Evolutionary conservation across 2,888 invertebrate genomes (phyloP).

Genomic region (Parnassius glacialis): DNA sequence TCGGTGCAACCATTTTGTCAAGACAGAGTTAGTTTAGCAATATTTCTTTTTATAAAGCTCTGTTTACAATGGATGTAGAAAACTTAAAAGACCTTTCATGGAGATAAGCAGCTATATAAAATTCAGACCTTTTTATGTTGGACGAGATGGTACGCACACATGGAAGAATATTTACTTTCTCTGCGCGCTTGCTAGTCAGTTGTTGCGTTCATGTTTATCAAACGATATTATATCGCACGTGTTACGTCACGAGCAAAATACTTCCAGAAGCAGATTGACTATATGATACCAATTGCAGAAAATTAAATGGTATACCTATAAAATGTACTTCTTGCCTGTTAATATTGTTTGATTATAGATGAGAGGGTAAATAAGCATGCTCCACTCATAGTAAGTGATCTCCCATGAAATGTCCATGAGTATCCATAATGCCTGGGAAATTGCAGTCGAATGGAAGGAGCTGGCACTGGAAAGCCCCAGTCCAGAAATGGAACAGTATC

Average conservation of each 20-base stretch:
- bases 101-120: neutral
- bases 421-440: too few relatives aligned
- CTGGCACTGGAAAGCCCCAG: too few relatives aligned
- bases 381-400: too few relatives aligned
- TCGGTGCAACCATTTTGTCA: slow-evolving; percentile 3
- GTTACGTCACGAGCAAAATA: slow-evolving; percentile 22
- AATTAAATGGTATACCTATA: too few relatives aligned
- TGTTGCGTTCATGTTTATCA: slow-evolving; percentile 15
- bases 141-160: slow-evolving; percentile 10
- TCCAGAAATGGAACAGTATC: too few relatives aligned
- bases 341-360: too few relatives aligned
- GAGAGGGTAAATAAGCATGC: too few relatives aligned
- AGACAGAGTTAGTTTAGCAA: neutral
- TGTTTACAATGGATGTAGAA: slow-evolving; percentile 2
- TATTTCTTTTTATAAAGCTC: slow-evolving; percentile 3
- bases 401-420: too few relatives aligned
- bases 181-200: slow-evolving; percentile 8
- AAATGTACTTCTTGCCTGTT: too few relatives aligned
- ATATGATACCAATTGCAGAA: too few relatives aligned
- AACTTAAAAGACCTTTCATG: neutral
- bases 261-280: slow-evolving; percentile 6
- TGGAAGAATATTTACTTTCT: slow-evolving; percentile 24
- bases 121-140: slow-evolving; percentile 10
- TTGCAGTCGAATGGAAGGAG: too few relatives aligned
- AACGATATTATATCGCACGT: slow-evolving; percentile 21